These are phyloP conservation scores for Chaetops frenatus DNA, from an alignment of 2,113 vertebrate species.

Conservation along the genomic window DNA sequence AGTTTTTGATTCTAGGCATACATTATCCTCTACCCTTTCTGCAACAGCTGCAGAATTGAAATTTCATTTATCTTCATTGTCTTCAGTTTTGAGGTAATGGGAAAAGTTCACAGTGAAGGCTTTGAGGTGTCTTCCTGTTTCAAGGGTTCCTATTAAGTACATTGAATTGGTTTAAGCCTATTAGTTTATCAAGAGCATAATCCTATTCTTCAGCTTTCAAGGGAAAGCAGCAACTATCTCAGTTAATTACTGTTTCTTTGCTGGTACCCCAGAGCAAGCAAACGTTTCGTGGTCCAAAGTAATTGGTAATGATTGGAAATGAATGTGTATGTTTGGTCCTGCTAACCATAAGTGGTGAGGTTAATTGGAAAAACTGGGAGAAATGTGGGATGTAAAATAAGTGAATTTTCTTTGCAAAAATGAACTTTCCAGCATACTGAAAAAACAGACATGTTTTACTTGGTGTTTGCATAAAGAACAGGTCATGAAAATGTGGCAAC, in stretches of 20 bases:
- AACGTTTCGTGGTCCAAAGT: conserved; percentile 34
- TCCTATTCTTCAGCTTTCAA: conserved; percentile 54
- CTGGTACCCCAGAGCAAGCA: conserved; percentile 52
- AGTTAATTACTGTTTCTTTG: conserved; percentile 68
- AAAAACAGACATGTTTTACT: not conserved
- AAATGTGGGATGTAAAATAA: not conserved
- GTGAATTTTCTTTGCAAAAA: not conserved
- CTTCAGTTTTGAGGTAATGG: conserved; percentile 39
- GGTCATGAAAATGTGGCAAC: too few relatives aligned
- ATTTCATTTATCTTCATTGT: conserved; percentile 47
- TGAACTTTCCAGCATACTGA: not conserved
- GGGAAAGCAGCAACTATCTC: conserved; percentile 51
- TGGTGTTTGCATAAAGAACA: not conserved
- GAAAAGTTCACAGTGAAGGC: conserved; percentile 36
- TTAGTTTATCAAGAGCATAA: conserved; percentile 51
- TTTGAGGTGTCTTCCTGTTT: conserved; percentile 29
- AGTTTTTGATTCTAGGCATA: not conserved
- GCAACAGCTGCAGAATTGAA: conserved; percentile 1
- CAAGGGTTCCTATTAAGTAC: conserved; percentile 25
- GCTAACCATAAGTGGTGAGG: conserved; percentile 35
- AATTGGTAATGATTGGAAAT: conserved; percentile 37
- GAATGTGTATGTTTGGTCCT: not conserved
- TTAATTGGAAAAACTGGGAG: conserved; percentile 44
- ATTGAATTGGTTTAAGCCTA: conserved; percentile 52
- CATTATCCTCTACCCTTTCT: conserved; percentile 34